Base-by-base conservation (phyloP, 2,113 vertebrate species). In the Balaeniceps rex region DNA sequence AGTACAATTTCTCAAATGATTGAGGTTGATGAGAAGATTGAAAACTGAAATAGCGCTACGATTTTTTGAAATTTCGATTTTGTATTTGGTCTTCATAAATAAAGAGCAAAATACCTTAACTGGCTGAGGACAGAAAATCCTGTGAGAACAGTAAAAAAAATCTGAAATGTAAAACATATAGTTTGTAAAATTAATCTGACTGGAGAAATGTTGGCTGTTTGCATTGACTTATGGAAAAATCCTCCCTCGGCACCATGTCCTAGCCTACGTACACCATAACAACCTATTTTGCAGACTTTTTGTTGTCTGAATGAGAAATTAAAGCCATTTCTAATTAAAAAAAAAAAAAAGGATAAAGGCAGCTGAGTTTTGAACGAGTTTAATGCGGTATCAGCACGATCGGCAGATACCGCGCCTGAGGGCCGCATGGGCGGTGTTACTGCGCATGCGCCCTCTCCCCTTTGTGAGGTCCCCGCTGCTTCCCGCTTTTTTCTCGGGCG, bases 371-470 rank as follows among this genome's bases (percentile, higher is more conserved):
- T 34, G 10, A 34, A 28, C 1, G 4, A 10, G 14, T 24, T 46
- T 21, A 63, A 29, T 0, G 7, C 31, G 6, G 38, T 9, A 1
- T 1, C 4, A 2, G 7, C 36, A 0, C 22, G 4, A 14, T 4
- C 5, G 4, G 4, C 34, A 3, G 24, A 6, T 0, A 2, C 4
- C 4, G 8, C 52, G 9, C 4, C 38, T 16, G 34, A 28, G 15
- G 46, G 17, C 13, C 4, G 8, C 6, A 2, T 3, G 29, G 5
- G 11, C 7, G 2, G 14, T 3, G 17, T 7, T 11, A 33, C 4
- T 42, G 70, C 47, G 63, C 57, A 8, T 8, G 64, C 51, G 24
- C 46, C 4, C 4, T 5, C 4, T 10, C 12, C 31, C 4, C 3
- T 4, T 2, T 3, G 17, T 5, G 76, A 4, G 6, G 14, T 1